Evolutionary conservation across 2,797 vertebrate species (phyloP), one percentile per base, ranked within the genome.

Genomic region (Tadarida brasiliensis): DNA sequence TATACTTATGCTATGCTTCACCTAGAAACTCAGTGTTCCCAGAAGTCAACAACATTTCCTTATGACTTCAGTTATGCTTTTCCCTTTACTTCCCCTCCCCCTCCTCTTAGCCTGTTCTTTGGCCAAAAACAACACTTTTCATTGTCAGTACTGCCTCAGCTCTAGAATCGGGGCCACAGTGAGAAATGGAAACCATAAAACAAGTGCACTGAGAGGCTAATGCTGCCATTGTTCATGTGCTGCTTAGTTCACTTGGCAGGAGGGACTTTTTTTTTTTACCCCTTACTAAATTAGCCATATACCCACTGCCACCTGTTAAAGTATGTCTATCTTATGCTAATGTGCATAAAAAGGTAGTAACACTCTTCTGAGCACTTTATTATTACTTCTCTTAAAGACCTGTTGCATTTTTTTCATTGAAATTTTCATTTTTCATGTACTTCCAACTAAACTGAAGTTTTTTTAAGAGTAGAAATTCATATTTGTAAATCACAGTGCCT

Each of bases 151-250:
- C 8, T 71, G 10, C 68, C 30, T 93, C 17, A 61, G 71, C 17
- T 83, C 54, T 93, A 91, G 30, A 96, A 47, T 95, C 78, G 93
- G 61, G 56, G 57, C 57, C 12, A 56, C 16, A 95, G 1, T 82
- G 24, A 94, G 56, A 94, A 94, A 71, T 51, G 22, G 44, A 76
- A 94, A 78, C 68, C 33, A 57, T 82, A 94, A 74, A 76, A 35
- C 68, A 86, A 83, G 70, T 87, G 82, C 30, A 67, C 17, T 39
- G 33, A 92, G 30, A 93, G 44, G 63, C 65, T 57, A 91, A 91
- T 5, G 16, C 17, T 77, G 44, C 61, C n/a, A 33, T 73, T 26
- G 44, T 73, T 87, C 51, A 74, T 12, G 16, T 51, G 49, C 26
- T 84, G 30, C 68, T 93, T 87, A 86, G 30, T 77, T 85, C 24